These are phyloP conservation scores for Ectemnius continuus DNA, from an alignment of 2,888 invertebrate species.

Conservation along the genomic window DNA sequence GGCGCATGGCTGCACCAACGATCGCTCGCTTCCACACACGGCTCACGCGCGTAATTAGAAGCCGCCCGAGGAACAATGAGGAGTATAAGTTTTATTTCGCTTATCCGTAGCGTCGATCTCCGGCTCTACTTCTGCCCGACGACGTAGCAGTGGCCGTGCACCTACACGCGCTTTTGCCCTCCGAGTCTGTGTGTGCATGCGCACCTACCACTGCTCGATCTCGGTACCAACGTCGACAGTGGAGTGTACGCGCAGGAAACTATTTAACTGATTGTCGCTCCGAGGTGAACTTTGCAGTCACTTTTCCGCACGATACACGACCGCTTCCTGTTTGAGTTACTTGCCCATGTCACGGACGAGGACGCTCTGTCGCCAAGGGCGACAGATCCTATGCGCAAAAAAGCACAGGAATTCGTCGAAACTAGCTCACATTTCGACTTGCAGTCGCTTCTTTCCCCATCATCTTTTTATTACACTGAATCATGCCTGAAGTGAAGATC, in stretches of 20 bases:
- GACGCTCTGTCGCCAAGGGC: not conserved
- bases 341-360: constrained; percentile 54
- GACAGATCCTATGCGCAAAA: too few species aligned
- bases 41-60: constrained; percentile 73
- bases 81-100: constrained; percentile 75
- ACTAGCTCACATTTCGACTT: too few species aligned
- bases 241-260: constrained; percentile 59
- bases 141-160: constrained; percentile 5
- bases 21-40: constrained; percentile 17
- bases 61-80: constrained; percentile 73
- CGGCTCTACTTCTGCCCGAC: constrained; percentile 46
- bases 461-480: too few species aligned
- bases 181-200: constrained; percentile 32
- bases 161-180: constrained; percentile 6
- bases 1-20: too few species aligned
- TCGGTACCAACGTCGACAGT: constrained; percentile 39
- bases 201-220: not conserved
- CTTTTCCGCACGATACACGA: constrained; percentile 61
- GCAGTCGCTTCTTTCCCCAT: too few species aligned
- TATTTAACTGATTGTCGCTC: constrained; percentile 69
- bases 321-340: constrained; percentile 58
- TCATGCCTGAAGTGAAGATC: too few species aligned
- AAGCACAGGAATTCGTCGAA: too few species aligned
- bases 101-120: constrained; percentile 72
- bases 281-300: constrained; percentile 64